Conservation (phyloP, 2,888 invertebrate species). For the Caenorhabditis uteleia region DNA sequence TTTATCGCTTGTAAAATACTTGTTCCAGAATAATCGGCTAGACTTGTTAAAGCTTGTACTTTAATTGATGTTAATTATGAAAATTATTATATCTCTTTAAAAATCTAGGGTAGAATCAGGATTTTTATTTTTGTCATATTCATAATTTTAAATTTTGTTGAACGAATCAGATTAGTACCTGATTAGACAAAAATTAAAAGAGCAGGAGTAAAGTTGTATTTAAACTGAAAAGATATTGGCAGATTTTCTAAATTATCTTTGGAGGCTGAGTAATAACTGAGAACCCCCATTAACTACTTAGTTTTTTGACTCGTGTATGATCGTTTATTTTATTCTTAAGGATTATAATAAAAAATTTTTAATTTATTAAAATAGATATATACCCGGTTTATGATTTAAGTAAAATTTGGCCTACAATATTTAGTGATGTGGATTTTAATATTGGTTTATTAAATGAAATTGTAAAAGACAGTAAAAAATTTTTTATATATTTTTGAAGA, state of each 20-base stretch:
- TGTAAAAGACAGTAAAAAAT: conserved; percentile 59
- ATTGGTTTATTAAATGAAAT: conserved; percentile 45
- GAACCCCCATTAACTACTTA: conserved; percentile 60
- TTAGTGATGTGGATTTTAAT: conserved; percentile 46
- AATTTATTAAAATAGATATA: conserved; percentile 60
- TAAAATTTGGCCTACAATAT: conserved; percentile 56
- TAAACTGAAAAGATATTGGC: conserved; percentile 64
- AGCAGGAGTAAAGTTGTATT: conserved; percentile 61
- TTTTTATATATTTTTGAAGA: conserved; percentile 62
- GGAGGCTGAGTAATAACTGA: conserved; percentile 59
- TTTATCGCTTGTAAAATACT: conserved; percentile 58
- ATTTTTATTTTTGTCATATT: conserved; percentile 30
- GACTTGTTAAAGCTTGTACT: conserved; percentile 58
- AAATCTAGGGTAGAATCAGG: conserved; percentile 48
- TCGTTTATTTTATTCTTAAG: conserved; percentile 62
- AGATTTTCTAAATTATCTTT: conserved; percentile 61
- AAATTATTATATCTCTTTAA: conserved; percentile 23
- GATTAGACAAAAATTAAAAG: conserved; percentile 56
- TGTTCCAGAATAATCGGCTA: conserved; percentile 65
- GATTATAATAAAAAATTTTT: conserved; percentile 54
- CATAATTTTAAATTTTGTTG: conserved; percentile 54
- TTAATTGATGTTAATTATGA: conserved; percentile 55
- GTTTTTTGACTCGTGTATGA: conserved; percentile 57
- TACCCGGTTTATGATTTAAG: conserved; percentile 56
- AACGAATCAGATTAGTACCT: conserved; percentile 61